These are phyloP conservation scores for Lycaena phlaeas DNA, from an alignment of 2,888 invertebrate species.

Conservation along the genomic window DNA sequence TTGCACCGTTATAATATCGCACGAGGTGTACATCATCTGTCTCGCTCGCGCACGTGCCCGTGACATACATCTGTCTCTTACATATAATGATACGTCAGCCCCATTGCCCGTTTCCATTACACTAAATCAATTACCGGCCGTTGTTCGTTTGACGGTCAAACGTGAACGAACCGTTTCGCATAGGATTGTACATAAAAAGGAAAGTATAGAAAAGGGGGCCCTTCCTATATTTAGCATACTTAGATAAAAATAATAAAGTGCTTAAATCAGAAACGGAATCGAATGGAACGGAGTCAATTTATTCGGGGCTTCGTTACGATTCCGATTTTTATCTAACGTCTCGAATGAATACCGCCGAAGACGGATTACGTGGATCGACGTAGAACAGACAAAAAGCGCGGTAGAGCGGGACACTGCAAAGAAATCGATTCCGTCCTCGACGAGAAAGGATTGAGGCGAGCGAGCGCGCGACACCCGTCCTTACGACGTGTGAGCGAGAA, in stretches of 20 bases:
- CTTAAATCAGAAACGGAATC: slow-evolving; percentile 42
- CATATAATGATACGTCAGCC: slow-evolving; percentile 57
- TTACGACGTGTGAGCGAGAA: slow-evolving; percentile 69
- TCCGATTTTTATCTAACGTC: slow-evolving; percentile 60
- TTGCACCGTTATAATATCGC: slow-evolving; percentile 45
- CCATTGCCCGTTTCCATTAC: slow-evolving; percentile 68
- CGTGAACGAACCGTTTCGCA: not conserved
- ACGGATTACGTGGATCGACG: slow-evolving; percentile 61
- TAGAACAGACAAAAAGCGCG: slow-evolving; percentile 51
- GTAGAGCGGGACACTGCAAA: slow-evolving; percentile 60
- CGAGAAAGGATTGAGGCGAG: slow-evolving; percentile 51
- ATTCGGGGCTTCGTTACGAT: slow-evolving; percentile 54
- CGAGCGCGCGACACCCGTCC: slow-evolving; percentile 52
- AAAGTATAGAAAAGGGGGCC: not conserved
- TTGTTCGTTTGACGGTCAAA: slow-evolving; percentile 31
- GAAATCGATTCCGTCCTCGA: slow-evolving; percentile 61
- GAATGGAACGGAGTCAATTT: slow-evolving; percentile 50
- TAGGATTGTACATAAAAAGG: not conserved
- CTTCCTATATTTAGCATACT: slow-evolving; percentile 30
- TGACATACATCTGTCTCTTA: slow-evolving; percentile 46
- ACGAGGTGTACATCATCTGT: slow-evolving; percentile 39
- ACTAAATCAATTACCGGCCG: slow-evolving; percentile 60
- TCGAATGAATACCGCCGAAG: slow-evolving; percentile 56
- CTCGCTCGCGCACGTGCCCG: slow-evolving; percentile 42
- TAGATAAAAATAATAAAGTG: slow-evolving; percentile 43